These are phyloP conservation scores for Gymnosoma rotundatum DNA, from an alignment of 2,888 invertebrate species.

Conservation along the genomic window DNA sequence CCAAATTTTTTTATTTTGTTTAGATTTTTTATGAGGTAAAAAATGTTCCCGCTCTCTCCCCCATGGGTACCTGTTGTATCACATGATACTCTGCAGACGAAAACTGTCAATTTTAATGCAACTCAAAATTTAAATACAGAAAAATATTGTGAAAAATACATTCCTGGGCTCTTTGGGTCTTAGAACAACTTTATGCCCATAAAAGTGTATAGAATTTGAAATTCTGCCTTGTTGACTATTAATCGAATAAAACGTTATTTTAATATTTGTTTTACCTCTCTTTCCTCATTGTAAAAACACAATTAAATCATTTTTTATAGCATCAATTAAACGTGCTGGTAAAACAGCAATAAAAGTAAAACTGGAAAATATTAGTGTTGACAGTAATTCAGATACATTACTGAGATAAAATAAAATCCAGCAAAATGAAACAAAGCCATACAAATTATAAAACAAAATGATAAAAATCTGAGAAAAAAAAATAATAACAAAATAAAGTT, in stretches of 20 bases:
- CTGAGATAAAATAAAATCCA: slow-evolving; percentile 43
- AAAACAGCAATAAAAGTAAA: slow-evolving; percentile 20
- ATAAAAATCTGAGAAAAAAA: slow-evolving; percentile 23
- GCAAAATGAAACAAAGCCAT: slow-evolving; percentile 2
- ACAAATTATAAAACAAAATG: slow-evolving; percentile 18
- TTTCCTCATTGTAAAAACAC: slow-evolving; percentile 43
- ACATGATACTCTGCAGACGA: too few species aligned
- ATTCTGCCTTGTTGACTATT: not conserved
- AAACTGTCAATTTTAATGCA: too few species aligned
- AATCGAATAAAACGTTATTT: not conserved
- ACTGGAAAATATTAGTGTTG: slow-evolving; percentile 24
- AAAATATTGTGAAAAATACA: too few species aligned
- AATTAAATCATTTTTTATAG: slow-evolving; percentile 50
- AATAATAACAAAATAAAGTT: not conserved
- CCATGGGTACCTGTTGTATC: too few species aligned
- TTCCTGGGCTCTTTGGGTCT: too few species aligned
- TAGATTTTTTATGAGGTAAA: too few species aligned
- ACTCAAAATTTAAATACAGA: too few species aligned
- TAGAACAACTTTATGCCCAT: too few species aligned
- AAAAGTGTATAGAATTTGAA: not conserved
- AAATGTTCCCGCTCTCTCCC: too few species aligned
- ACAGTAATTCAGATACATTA: slow-evolving; percentile 46
- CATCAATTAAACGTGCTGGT: slow-evolving; percentile 6
- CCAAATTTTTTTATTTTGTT: too few species aligned
- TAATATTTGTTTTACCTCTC: slow-evolving; percentile 35